Evolutionary conservation across 2,888 invertebrate genomes (phyloP).

Genomic region (Andrena trimmerana): DNA sequence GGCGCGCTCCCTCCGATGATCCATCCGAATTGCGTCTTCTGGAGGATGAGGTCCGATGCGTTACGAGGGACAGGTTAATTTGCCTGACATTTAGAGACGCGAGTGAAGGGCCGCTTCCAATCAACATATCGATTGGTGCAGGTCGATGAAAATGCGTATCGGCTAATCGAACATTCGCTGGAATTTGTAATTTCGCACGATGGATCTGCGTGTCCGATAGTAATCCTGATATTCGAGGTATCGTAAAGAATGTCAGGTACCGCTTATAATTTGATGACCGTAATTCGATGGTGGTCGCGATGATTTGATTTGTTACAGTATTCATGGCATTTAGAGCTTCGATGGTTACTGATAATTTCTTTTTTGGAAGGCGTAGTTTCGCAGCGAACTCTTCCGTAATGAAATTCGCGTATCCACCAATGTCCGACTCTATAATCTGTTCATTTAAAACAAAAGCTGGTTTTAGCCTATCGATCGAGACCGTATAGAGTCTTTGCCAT

Average conservation of each 20-base stretch:
- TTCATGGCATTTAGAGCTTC: background rate
- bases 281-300: background rate
- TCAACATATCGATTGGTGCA: background rate
- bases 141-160: conserved; percentile 25
- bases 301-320: background rate
- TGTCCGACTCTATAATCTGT: background rate
- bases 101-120: conserved; percentile 1
- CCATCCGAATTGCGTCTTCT: conserved; percentile 12
- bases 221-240: background rate
- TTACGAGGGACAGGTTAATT: background rate
- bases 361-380: background rate
- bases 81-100: conserved; percentile 1
- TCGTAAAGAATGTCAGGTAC: background rate
- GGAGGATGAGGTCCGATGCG: background rate
- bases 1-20: conserved; percentile 4
- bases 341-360: background rate
- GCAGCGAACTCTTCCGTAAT: background rate
- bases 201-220: conserved; percentile 1
- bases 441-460: conserved; percentile 9
- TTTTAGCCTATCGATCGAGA: conserved; percentile 2
- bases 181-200: background rate
- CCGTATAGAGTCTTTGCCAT: background rate
- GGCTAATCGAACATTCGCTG: background rate
- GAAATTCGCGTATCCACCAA: conserved; percentile 10
- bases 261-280: background rate